A percentile compares a stretch with the other conserved stretches of the same genome.
Conservation (phyloP, 2,888 invertebrate genomes). For the Drosophila longiperda region DNA sequence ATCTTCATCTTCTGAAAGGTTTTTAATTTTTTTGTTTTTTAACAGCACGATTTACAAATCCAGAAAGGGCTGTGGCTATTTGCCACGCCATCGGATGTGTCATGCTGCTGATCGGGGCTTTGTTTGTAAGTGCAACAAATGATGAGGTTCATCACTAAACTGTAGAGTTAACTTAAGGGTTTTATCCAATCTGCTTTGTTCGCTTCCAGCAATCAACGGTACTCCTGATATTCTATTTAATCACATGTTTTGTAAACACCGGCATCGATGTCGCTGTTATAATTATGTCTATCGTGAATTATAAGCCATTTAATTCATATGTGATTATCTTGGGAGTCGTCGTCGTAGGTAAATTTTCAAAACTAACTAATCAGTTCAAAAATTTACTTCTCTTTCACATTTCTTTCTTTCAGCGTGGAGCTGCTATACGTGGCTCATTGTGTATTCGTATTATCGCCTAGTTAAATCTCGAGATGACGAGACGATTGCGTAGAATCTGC, state of each 20-base stretch:
- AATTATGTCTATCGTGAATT: background rate
- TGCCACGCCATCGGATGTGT: slow-evolving; percentile 65
- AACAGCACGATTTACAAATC: slow-evolving; percentile 6
- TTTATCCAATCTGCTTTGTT: too few species aligned
- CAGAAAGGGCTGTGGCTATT: slow-evolving; percentile 61
- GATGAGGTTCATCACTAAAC: too few species aligned
- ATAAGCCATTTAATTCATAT: accelerated
- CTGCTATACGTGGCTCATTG: slow-evolving; percentile 49
- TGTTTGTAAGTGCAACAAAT: slow-evolving; percentile 47
- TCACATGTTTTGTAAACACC: slow-evolving; percentile 51
- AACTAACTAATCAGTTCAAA: background rate
- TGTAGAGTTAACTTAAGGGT: too few species aligned
- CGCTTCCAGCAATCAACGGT: slow-evolving; percentile 46
- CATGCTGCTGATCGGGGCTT: slow-evolving; percentile 51
- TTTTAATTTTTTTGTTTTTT: background rate
- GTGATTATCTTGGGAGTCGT: accelerated
- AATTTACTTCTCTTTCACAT: too few species aligned
- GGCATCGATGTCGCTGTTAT: slow-evolving; percentile 2
- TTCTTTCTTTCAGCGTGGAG: slow-evolving; percentile 22
- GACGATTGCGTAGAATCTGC: background rate
- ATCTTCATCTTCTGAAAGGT: background rate
- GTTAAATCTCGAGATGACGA: background rate
- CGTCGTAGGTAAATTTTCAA: slow-evolving; percentile 16
- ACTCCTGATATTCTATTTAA: slow-evolving; percentile 59
- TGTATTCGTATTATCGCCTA: slow-evolving; percentile 44